phyloP scores from a whole-genome alignment of 2,113 vertebrate species.

The Myrmecophaga tridactyla region DNA sequence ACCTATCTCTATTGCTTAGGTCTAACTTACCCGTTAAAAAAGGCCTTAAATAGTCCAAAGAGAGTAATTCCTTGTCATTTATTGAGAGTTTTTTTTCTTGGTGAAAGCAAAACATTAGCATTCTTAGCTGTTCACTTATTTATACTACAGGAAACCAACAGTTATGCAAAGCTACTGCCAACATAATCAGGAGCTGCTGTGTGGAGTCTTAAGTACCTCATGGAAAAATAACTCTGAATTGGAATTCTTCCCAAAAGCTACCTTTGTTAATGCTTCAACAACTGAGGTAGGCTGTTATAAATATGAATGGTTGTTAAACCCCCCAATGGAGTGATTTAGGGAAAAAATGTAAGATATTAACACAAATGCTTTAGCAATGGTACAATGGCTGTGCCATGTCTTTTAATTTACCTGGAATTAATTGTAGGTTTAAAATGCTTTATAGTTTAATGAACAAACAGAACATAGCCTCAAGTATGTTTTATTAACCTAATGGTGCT shows the following conservation, averaged over 20 bases:
- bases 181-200: conserved; percentile 78
- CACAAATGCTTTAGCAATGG: conserved; percentile 55
- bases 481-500: conserved; percentile 64
- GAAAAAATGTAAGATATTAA: conserved; percentile 67
- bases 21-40: conserved; percentile 63
- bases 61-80: conserved; percentile 69
- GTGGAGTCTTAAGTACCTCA: conserved; percentile 73
- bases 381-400: not conserved
- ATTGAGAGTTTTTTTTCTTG: conserved; percentile 60
- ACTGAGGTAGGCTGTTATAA: conserved; percentile 69
- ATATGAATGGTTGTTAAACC: conserved; percentile 68
- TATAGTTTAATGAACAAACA: conserved; percentile 66
- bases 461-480: conserved; percentile 43
- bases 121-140: conserved; percentile 75
- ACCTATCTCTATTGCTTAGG: conserved; percentile 63
- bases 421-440: conserved; percentile 68
- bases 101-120: conserved; percentile 72
- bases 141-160: conserved; percentile 70
- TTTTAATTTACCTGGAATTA: conserved; percentile 68
- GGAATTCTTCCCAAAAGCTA: conserved; percentile 69
- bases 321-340: conserved; percentile 64
- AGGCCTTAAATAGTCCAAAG: conserved; percentile 52
- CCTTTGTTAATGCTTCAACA: conserved; percentile 68
- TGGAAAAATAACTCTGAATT: conserved; percentile 79
- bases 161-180: conserved; percentile 69